Evolutionary conservation across 2,888 invertebrate genomes (phyloP).

Genomic region (Xestia ashworthii): DNA sequence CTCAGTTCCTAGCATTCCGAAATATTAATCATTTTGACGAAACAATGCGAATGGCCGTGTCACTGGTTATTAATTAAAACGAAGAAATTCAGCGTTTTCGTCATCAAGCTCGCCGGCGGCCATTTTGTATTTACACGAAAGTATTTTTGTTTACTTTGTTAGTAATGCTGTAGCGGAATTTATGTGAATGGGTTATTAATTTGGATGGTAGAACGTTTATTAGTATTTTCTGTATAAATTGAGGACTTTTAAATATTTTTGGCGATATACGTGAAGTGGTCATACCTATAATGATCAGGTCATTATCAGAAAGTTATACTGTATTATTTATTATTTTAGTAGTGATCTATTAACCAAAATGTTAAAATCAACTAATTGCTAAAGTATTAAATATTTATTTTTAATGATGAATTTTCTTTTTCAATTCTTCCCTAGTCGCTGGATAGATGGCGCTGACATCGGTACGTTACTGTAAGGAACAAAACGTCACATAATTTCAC

Average conservation of each 20-base stretch:
- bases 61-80: constrained; percentile 46
- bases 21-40: constrained; percentile 56
- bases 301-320: not conserved
- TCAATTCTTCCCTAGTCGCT: no score
- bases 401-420: no score
- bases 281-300: no score
- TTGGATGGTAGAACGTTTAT: not conserved
- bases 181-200: not conserved
- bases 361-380: no score
- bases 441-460: no score
- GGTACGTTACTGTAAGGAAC: no score
- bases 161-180: not conserved
- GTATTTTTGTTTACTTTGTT: constrained; percentile 3
- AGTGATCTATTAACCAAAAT: no score
- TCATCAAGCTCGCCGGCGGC: constrained; percentile 17
- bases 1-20: constrained; percentile 5
- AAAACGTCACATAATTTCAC: no score
- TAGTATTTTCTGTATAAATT: not conserved
- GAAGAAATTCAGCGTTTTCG: constrained; percentile 28
- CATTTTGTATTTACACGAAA: constrained; percentile 38
- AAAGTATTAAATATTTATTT: no score
- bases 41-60: constrained; percentile 49
- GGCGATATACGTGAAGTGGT: no score
- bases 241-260: no score
- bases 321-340: not conserved